phyloP scores from a whole-genome alignment of 2,113 vertebrate species.

The Ceyx margarethae region DNA sequence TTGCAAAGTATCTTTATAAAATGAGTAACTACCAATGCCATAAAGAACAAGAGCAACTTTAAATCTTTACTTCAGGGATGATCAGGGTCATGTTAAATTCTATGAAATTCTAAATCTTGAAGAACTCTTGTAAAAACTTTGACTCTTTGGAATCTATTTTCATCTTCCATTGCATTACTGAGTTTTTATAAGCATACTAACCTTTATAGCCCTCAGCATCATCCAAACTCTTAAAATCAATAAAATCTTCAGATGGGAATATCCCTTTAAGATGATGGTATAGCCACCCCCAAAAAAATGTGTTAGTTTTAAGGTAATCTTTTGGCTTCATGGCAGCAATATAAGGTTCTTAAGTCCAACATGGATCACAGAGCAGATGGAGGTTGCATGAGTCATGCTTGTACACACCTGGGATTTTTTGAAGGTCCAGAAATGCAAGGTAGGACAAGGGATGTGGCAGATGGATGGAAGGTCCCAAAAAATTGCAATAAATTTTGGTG shows the following conservation, averaged over 20 bases:
- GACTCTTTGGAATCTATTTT: not conserved
- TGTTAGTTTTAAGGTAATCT: not conserved
- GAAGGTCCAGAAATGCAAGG: slow-evolving; percentile 20
- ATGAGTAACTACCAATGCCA: not conserved
- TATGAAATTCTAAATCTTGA: not conserved
- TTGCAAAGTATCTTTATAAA: not conserved
- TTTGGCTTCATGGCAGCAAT: not conserved
- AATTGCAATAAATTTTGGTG: not conserved
- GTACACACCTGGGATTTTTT: slow-evolving; percentile 26
- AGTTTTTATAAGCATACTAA: not conserved
- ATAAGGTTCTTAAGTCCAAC: not conserved
- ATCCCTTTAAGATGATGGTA: not conserved
- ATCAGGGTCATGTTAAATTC: not conserved
- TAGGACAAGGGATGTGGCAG: not conserved
- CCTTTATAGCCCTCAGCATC: not conserved
- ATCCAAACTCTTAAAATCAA: not conserved
- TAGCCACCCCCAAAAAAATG: not conserved
- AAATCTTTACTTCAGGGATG: not conserved
- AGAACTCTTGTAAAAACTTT: not conserved
- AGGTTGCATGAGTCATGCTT: slow-evolving; percentile 29
- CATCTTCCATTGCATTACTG: not conserved
- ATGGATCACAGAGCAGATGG: slow-evolving; percentile 38
- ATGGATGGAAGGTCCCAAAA: not conserved
- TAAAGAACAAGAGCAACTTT: not conserved
- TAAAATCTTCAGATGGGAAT: not conserved